Evolutionary conservation across 2,888 invertebrate genomes (phyloP).

Genomic region (Acholoe squamosa): DNA sequence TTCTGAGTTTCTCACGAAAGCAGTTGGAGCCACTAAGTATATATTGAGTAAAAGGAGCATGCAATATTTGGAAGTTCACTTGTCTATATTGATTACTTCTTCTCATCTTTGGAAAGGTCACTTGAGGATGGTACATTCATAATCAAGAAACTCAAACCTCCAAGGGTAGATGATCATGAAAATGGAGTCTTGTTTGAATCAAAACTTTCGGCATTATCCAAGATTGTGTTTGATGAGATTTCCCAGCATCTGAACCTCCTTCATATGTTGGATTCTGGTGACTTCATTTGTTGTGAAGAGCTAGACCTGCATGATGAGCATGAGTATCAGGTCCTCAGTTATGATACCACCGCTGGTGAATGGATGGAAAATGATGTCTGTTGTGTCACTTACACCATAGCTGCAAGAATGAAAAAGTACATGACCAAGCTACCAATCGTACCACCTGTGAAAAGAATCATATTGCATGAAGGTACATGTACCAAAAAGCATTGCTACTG

Average conservation of each 20-base stretch:
- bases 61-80: not conserved
- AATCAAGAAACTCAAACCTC: not conserved
- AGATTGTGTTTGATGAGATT: not conserved
- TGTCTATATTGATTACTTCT: not conserved
- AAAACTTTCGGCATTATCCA: not conserved
- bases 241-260: not conserved
- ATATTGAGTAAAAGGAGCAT: not conserved
- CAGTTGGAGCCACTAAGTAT: not conserved
- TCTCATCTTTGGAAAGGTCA: not conserved
- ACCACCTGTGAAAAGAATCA: not conserved
- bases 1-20: not conserved
- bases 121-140: not conserved
- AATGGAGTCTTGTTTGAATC: not conserved
- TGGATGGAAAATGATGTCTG: not conserved
- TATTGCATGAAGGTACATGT: not conserved
- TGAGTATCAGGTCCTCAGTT: not conserved
- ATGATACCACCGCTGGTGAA: not conserved
- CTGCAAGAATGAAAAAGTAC: not conserved
- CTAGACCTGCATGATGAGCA: not conserved
- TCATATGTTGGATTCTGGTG: not conserved
- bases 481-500: not conserved
- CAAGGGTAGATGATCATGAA: not conserved
- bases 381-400: not conserved
- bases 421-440: not conserved
- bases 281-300: not conserved